Evolutionary conservation across 2,888 invertebrate genomes (phyloP), one percentile per base, ranked within the genome.

Genomic region (Pandemis heparana): DNA sequence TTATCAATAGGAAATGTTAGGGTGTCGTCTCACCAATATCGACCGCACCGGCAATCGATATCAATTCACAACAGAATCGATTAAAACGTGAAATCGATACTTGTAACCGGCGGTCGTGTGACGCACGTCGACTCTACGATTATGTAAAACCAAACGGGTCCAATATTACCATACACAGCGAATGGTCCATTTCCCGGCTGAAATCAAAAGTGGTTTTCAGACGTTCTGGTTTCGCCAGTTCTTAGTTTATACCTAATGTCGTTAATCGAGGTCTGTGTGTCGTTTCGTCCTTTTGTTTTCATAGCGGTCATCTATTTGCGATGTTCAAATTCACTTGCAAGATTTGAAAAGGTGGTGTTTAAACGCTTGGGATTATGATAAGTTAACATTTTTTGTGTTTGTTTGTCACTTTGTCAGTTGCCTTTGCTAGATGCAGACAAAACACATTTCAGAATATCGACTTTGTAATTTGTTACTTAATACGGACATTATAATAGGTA

Each of bases 171-270:
- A 72, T 75, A 62, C 38, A 60, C 51, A 67, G 53, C 63, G 63
- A 48, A 66, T 62, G 71, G 43, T 23, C 65, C 56, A 56, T 69
- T 72, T 70, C 68, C 75, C 78, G 76, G 77, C 86, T 85, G 87
- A 89, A 89, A 89, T 84, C 83, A 89, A 89, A 87, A 89, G 89
- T 89, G 84, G 83, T 83, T 85, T 85, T 84, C 85, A 85, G 83
- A 77, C 46, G 74, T 43, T 63, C 73, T 32, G 48, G 73, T 68
- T 32, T 16, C 43, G 23, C 39, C 46, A 18, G 38, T 46, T 23
- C 12, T 43, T 46, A n/a, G 18, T 43, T 38, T 41, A 7, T 66
- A 51, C 38, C 23, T 48, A 65, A 51, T 65, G 46, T 38, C n/a
- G 48, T 23, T 10, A 63, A 65, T 64, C 16, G 38, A 14, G 14